phyloP scores from a whole-genome alignment of 1,140 invertebrate species.

The Drosophila parvula region DNA sequence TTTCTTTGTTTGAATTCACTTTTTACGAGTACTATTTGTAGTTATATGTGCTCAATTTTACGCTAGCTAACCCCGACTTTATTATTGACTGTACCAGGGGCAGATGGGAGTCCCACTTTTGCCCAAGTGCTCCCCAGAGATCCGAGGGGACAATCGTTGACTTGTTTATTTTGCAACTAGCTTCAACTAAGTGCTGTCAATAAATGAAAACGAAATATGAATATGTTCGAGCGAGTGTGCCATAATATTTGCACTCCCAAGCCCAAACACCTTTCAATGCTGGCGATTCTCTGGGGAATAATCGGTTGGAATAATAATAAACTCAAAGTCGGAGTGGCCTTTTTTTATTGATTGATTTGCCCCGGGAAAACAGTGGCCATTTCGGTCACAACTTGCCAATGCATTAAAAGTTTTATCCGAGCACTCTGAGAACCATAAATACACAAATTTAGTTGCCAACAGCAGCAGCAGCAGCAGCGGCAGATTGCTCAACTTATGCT shows the following conservation, averaged over 20 bases:
- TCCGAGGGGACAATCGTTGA: conserved; percentile 43
- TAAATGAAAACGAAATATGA: conserved; percentile 11
- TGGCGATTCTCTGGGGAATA: background rate
- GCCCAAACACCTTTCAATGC: conserved; percentile 14
- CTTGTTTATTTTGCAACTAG: conserved; percentile 51
- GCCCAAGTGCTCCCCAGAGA: conserved; percentile 24
- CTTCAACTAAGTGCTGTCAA: conserved; percentile 54
- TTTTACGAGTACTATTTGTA: conserved; percentile 1
- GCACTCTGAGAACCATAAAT: conserved; percentile 21
- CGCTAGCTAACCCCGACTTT: conserved; percentile 36
- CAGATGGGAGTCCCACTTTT: conserved; percentile 13
- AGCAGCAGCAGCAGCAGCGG: conserved; percentile 8
- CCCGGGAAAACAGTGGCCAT: conserved; percentile 5
- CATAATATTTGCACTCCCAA: conserved; percentile 33
- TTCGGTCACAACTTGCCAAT: conserved; percentile 23
- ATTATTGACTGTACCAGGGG: conserved; percentile 16
- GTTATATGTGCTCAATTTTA: conserved; percentile 42
- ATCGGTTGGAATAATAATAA: conserved; percentile 27
- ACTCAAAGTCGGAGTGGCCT: conserved; percentile 7
- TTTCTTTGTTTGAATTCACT: conserved; percentile 42
- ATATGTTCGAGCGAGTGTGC: conserved; percentile 12
- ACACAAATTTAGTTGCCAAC: conserved; percentile 32
- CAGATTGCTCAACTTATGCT: conserved; percentile 29
- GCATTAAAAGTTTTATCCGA: conserved; percentile 44
- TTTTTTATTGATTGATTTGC: conserved; percentile 38